Percentiles rank a stretch among this genome's conserved stretches.
Evolutionary conservation across 1,140 invertebrate species (phyloP).

Genomic region (Lycorma delicatula): DNA sequence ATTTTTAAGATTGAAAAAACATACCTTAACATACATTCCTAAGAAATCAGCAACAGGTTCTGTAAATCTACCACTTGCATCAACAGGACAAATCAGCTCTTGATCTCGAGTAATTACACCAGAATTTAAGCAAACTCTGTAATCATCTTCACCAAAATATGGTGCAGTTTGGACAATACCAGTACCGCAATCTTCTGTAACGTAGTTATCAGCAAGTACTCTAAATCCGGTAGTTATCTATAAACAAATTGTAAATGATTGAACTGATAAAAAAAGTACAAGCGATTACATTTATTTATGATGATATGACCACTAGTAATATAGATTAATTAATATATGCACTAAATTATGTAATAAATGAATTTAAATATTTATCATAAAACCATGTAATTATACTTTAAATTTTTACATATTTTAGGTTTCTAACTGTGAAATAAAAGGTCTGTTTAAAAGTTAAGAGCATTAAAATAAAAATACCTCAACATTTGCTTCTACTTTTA

Average conservation of each 20-base stretch:
- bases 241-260: too few species aligned
- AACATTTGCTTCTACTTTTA: too few species aligned
- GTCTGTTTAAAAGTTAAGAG: too few species aligned
- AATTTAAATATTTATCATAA: neutral
- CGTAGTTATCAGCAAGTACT: conserved; percentile 84
- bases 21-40: conserved; percentile 89
- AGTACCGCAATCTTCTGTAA: conserved; percentile 94
- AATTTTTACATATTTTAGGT: too few species aligned
- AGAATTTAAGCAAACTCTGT: conserved; percentile 70
- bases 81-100: conserved; percentile 87
- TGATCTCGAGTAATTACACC: conserved; percentile 78
- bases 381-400: too few species aligned
- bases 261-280: too few species aligned
- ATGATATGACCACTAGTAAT: too few species aligned
- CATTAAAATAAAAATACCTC: too few species aligned
- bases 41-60: conserved; percentile 80
- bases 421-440: too few species aligned
- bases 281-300: too few species aligned
- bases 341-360: conserved; percentile 5
- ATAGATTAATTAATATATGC: neutral
- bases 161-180: conserved; percentile 99
- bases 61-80: conserved; percentile 81
- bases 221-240: conserved; percentile 55
- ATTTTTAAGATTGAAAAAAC: too few species aligned
- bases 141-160: conserved; percentile 98